phyloP scores from a whole-genome alignment of 2,797 vertebrate species.

The Protosalanx chinensis region DNA sequence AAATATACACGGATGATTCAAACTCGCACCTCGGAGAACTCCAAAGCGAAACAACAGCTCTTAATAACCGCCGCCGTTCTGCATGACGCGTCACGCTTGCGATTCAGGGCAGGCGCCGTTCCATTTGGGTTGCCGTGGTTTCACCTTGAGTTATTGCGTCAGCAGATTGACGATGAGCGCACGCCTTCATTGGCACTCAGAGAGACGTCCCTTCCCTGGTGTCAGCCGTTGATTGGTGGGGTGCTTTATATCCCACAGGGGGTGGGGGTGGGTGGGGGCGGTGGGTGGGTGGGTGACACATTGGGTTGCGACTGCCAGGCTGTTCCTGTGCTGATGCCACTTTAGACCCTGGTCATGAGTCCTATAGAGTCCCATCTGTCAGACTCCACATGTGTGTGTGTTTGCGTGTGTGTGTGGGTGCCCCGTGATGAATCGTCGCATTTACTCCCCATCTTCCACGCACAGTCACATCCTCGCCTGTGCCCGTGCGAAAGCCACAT shows the following conservation, averaged over 20 bases:
- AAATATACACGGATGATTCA: slow-evolving; percentile 39
- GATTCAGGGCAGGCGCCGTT: slow-evolving; percentile 27
- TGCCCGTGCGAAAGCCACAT: neutral
- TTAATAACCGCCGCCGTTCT: neutral
- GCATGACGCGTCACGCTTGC: slow-evolving; percentile 25
- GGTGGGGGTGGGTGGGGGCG: slow-evolving; percentile 1
- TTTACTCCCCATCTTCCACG: neutral
- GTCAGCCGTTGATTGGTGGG: slow-evolving; percentile 35
- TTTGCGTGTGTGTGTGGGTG: neutral
- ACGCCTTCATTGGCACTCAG: slow-evolving; percentile 37
- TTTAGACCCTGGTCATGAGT: slow-evolving; percentile 18
- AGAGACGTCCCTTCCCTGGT: slow-evolving; percentile 29
- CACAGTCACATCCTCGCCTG: no score
- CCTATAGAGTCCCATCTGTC: slow-evolving; percentile 28
- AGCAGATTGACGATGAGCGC: slow-evolving; percentile 48
- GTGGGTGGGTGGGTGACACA: neutral
- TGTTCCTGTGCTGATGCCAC: slow-evolving; percentile 40
- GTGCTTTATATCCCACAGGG: neutral
- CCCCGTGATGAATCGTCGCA: neutral
- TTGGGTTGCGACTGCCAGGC: neutral
- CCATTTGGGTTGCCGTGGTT: slow-evolving; percentile 43
- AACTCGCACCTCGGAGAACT: slow-evolving; percentile 9
- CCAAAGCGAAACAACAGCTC: neutral
- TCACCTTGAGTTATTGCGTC: slow-evolving; percentile 39
- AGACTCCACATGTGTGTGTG: slow-evolving; percentile 16